These are phyloP conservation scores for Biston stratarius DNA, from an alignment of 2,888 invertebrate genomes.

Conservation along the genomic window DNA sequence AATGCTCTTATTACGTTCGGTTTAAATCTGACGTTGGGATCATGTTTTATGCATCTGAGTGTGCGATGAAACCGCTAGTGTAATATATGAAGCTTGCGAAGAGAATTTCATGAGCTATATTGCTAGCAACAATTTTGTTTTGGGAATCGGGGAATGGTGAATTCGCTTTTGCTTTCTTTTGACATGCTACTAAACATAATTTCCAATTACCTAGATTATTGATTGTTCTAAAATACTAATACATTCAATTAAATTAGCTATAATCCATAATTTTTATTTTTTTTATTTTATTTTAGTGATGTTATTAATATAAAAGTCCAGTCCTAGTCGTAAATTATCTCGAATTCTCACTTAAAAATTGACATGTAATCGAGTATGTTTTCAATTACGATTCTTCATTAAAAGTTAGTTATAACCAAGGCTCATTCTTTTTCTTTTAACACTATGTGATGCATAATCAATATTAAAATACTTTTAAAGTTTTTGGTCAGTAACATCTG, in stretches of 20 bases:
- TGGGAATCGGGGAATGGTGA: conserved; percentile 53
- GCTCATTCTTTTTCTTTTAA: not conserved
- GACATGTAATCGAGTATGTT: too few relatives aligned
- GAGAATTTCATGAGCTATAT: conserved; percentile 76
- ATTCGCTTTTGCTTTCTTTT: conserved; percentile 39
- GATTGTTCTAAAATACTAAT: not conserved
- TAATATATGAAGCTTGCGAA: conserved; percentile 78
- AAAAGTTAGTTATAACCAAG: too few relatives aligned
- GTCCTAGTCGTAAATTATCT: too few relatives aligned
- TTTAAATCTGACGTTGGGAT: conserved; percentile 84
- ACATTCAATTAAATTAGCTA: too few relatives aligned
- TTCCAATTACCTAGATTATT: not conserved
- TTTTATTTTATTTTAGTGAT: too few relatives aligned
- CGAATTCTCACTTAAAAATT: too few relatives aligned
- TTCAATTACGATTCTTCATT: too few relatives aligned
- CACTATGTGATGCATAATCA: not conserved
- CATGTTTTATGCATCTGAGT: conserved; percentile 85
- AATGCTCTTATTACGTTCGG: conserved; percentile 84
- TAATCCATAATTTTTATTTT: too few relatives aligned
- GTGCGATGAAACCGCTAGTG: conserved; percentile 80
- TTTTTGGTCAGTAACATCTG: conserved; percentile 55
- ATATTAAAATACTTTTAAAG: conserved; percentile 31
- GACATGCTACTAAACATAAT: too few relatives aligned
- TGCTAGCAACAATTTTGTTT: conserved; percentile 67
- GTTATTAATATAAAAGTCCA: too few relatives aligned